A percentile compares a stretch with the other conserved stretches of the same genome.
Conservation (phyloP, 2,797 vertebrate species). For the Echeneis naucrates region DNA sequence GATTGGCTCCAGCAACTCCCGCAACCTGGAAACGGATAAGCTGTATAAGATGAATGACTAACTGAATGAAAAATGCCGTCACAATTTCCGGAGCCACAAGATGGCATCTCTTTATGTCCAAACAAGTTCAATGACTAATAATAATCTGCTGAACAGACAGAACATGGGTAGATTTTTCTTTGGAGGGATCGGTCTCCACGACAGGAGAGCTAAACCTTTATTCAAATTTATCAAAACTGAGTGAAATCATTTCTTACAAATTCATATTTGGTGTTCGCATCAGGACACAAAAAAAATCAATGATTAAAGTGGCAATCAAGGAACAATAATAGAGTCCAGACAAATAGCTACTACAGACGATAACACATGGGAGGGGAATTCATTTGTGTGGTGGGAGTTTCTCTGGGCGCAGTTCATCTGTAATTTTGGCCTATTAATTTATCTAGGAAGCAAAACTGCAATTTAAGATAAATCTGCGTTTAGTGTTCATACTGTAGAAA, state of each 20-base stretch:
- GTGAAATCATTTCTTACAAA: not conserved
- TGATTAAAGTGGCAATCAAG: not conserved
- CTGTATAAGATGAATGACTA: too few species aligned
- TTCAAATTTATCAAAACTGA: not conserved
- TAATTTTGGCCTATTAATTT: constrained; percentile 6
- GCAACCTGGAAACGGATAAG: too few species aligned
- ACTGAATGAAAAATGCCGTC: too few species aligned
- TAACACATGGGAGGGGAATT: not conserved
- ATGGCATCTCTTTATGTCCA: not conserved
- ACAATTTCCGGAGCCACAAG: not conserved
- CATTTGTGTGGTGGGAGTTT: not conserved
- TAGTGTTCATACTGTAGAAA: constrained; percentile 23
- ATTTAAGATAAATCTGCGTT: constrained; percentile 10
- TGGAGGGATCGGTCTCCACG: too few species aligned
- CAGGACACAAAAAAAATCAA: not conserved
- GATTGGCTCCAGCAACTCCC: too few species aligned
- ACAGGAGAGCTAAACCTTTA: constrained; percentile 1
- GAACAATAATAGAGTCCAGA: not conserved
- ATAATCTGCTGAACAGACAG: too few species aligned
- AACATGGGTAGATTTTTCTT: too few species aligned
- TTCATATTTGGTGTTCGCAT: not conserved
- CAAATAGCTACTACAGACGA: not conserved
- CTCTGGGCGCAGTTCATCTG: constrained; percentile 2
- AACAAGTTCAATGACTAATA: not conserved
- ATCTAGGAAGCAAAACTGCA: not conserved